Base-by-base conservation (phyloP, 2,797 vertebrate species). In the Aplochiton taeniatus region DNA sequence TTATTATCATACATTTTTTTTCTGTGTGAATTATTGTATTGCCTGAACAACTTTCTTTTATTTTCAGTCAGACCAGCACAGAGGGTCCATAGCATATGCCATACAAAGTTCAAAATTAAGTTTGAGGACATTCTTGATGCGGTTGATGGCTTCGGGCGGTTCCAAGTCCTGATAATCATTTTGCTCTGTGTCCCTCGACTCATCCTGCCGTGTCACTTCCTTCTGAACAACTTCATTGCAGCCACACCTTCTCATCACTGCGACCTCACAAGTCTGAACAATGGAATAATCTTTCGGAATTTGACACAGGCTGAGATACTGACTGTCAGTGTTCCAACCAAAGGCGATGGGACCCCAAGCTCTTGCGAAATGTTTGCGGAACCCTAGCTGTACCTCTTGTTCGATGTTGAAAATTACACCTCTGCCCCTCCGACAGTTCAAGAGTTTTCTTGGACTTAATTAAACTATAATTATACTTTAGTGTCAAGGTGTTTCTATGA, bases 71-170 rank as follows among this genome's bases (percentile, higher is more conserved):
- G n/a, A n/a, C n/a, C n/a, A n/a, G n/a, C n/a, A n/a, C n/a, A n/a
- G n/a, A n/a, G n/a, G n/a, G n/a, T n/a, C n/a, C n/a, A n/a, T n/a
- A n/a, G n/a, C n/a, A n/a, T n/a, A n/a, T n/a, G n/a, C n/a, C n/a
- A n/a, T 45, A 16, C 0, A 42, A 10, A 4, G 5, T 20, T 2
- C 19, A 88, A 54, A 53, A 97, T 95, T 94, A 89, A 83, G 63
- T 96, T 97, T 48, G 95, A 98, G 53, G 89, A 76, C 4, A 80
- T 96, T 69, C 79, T 98, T 51, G 74, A 87, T 0, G 91, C 96
- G 72, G 82, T 68, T 0, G 74, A 90, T 0, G 91, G 93, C 20
- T 97, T 96, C 57, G 95, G 95, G 12, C 88, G 73, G 45, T 97
- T 94, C 81, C 95, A 97, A 58, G 73, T 95, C 11, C 4, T 76